A percentile compares a stretch with the other conserved stretches of the same genome.
These are phyloP conservation scores for Pristionchus japonicus DNA, from an alignment of 2,888 invertebrate species.

Conservation along the genomic window DNA sequence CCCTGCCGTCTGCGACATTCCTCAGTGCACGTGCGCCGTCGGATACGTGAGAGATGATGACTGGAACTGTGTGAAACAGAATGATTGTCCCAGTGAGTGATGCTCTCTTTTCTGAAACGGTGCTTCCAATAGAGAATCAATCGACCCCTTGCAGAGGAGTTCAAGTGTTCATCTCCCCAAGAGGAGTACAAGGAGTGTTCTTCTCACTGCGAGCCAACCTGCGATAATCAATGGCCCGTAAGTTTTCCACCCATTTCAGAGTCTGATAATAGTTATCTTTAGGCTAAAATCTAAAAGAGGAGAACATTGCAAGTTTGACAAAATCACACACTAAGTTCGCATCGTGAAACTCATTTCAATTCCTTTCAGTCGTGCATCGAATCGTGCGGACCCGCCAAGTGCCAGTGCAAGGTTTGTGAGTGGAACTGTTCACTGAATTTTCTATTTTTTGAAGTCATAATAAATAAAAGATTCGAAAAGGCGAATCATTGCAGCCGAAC, in stretches of 20 bases:
- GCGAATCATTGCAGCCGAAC: neutral
- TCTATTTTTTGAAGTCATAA: neutral
- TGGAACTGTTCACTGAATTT: neutral
- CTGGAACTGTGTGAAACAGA: conserved; percentile 29
- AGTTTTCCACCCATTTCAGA: too few relatives aligned
- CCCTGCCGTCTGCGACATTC: neutral
- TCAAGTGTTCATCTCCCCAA: conserved; percentile 25
- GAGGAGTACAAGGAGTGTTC: conserved; percentile 3
- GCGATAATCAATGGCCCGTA: neutral
- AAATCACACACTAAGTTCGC: neutral
- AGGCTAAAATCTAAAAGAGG: too few relatives aligned
- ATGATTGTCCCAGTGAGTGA: conserved; percentile 26
- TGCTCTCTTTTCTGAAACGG: neutral
- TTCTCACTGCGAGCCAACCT: conserved; percentile 29
- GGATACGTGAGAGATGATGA: conserved; percentile 40
- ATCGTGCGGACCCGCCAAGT: neutral
- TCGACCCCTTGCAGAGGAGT: neutral
- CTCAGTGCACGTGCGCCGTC: conserved; percentile 23
- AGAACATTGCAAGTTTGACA: too few relatives aligned
- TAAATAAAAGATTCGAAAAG: too few relatives aligned
- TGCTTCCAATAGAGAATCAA: neutral
- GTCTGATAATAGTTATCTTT: too few relatives aligned
- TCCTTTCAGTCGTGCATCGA: neutral
- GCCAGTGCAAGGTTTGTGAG: conserved; percentile 28
- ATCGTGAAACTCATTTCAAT: neutral